Percentiles rank a stretch among this genome's conserved stretches.
Conservation (phyloP, 2,113 vertebrate genomes). For the Cygnus atratus region DNA sequence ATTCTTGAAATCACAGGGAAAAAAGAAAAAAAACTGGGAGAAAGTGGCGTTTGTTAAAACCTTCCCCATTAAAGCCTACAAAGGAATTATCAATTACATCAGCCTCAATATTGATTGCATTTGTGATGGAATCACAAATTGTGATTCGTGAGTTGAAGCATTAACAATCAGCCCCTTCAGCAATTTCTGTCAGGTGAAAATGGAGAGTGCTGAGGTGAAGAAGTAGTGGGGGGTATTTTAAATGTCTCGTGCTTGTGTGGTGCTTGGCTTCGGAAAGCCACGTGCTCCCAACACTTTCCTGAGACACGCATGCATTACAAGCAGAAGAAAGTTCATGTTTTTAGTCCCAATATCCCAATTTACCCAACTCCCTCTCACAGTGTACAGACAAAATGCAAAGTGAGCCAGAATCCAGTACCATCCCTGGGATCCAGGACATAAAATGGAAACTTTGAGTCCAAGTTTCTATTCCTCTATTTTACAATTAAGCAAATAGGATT, state of each 20-base stretch:
- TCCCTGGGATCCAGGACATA: background rate
- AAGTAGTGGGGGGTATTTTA: background rate
- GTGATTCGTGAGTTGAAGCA: background rate
- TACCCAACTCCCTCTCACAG: background rate
- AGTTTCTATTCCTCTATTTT: background rate
- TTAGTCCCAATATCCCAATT: background rate
- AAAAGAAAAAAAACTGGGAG: background rate
- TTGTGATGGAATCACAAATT: too few species aligned
- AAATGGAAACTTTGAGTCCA: background rate
- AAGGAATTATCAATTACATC: background rate
- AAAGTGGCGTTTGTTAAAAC: background rate
- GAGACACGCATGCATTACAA: background rate
- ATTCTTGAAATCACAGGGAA: background rate
- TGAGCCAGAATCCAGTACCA: background rate
- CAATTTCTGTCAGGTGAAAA: background rate
- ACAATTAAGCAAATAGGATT: background rate
- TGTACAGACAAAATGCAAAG: background rate
- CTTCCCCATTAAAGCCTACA: background rate
- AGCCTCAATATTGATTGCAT: background rate
- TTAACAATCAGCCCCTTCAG: background rate
- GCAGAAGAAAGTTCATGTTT: background rate
- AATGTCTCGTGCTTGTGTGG: background rate
- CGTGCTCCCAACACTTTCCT: background rate
- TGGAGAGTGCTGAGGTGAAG: background rate
- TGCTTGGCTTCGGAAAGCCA: background rate